Evolutionary conservation across 2,113 vertebrate species (phyloP).

Genomic region (Stegostoma tigrinum): DNA sequence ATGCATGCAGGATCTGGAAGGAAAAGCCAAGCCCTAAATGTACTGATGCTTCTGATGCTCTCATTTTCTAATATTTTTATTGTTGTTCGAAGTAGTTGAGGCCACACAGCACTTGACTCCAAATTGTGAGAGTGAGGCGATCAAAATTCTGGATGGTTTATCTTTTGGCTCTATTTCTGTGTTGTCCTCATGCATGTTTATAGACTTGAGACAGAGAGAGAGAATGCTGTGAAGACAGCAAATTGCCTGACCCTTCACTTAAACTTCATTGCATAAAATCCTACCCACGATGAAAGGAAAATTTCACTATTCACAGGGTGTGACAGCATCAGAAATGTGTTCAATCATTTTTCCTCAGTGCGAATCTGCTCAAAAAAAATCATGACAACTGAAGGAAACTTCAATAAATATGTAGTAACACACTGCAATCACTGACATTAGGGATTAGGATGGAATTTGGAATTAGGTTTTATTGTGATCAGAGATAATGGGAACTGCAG

Average conservation of each 20-base stretch:
- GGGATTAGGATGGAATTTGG: not conserved
- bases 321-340: not conserved
- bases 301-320: not conserved
- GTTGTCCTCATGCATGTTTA: not conserved
- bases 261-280: not conserved
- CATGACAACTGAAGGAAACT: not conserved
- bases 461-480: no score
- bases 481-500: no score
- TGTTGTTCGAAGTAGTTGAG: not conserved
- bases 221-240: not conserved
- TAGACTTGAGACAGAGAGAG: not conserved
- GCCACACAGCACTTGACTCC: not conserved
- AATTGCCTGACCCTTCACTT: not conserved
- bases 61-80: not conserved
- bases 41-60: slow-evolving; percentile 30
- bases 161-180: not conserved
- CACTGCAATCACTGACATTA: not conserved
- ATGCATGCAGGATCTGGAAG: slow-evolving; percentile 40
- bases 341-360: not conserved
- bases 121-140: not conserved
- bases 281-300: not conserved
- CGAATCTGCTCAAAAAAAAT: not conserved
- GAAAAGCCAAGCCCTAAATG: slow-evolving; percentile 41
- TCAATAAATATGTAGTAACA: not conserved
- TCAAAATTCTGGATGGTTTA: not conserved